phyloP scores from a whole-genome alignment of 2,113 vertebrate genomes.

The Eulemur rufifrons region DNA sequence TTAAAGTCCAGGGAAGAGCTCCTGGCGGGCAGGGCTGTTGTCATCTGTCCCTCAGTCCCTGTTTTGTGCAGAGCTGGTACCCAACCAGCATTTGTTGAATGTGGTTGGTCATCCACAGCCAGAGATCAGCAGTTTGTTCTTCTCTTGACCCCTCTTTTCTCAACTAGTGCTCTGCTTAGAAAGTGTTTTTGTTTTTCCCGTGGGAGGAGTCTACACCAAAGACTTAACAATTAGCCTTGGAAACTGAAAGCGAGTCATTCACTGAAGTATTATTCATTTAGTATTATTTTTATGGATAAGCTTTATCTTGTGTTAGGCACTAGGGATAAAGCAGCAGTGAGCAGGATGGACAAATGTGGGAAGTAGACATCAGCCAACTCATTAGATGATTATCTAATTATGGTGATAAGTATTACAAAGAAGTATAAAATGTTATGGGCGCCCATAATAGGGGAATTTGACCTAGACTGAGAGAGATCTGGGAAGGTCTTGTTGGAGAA shows the following conservation, averaged over 20 bases:
- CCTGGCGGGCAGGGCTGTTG: not conserved
- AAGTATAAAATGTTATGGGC: not conserved
- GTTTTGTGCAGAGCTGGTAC: not conserved
- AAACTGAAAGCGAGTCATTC: conserved; percentile 11
- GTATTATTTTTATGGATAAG: not conserved
- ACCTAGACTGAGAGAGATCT: not conserved
- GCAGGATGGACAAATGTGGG: not conserved
- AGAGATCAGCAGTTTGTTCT: not conserved
- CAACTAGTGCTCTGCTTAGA: not conserved
- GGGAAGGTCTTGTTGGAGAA: not conserved
- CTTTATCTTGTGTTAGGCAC: not conserved
- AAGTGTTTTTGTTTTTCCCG: not conserved
- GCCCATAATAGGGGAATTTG: not conserved
- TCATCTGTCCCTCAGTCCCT: not conserved
- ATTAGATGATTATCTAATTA: conserved; percentile 10
- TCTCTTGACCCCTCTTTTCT: not conserved
- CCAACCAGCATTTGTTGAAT: not conserved
- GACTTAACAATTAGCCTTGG: not conserved
- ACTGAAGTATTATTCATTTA: not conserved
- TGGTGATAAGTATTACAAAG: not conserved
- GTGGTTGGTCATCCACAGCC: not conserved
- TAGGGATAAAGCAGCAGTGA: not conserved
- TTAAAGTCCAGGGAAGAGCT: not conserved
- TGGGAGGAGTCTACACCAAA: not conserved
- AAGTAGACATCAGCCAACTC: not conserved